Conservation (phyloP, 2,797 vertebrate genomes). For the Protosalanx chinensis region DNA sequence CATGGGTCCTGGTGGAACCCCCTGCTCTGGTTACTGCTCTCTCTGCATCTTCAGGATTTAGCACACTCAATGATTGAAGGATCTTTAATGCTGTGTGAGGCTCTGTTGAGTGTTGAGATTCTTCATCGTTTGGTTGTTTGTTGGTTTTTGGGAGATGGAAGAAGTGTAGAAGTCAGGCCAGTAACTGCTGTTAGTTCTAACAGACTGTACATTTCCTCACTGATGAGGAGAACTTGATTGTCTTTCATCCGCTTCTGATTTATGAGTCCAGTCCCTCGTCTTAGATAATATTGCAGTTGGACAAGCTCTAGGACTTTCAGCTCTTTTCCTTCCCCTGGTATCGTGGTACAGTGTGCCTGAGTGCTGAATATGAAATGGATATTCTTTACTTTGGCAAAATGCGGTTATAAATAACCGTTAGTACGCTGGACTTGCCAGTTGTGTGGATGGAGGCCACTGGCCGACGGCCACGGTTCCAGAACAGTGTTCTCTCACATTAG, state of each 20-base stretch:
- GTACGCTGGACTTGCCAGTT: slow-evolving; percentile 10
- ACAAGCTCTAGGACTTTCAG: slow-evolving; percentile 6
- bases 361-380: slow-evolving; percentile 18
- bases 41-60: background rate
- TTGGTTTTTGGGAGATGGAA: background rate
- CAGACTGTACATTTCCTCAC: slow-evolving; percentile 17
- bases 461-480: background rate
- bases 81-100: background rate
- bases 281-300: slow-evolving; percentile 26
- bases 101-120: background rate
- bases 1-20: background rate
- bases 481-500: slow-evolving; percentile 9
- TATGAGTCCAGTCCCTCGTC: slow-evolving; percentile 13
- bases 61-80: no score
- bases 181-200: background rate
- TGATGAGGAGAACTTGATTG: slow-evolving; percentile 19
- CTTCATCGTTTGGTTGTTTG: background rate
- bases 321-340: slow-evolving; percentile 1
- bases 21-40: background rate
- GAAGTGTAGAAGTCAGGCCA: background rate
- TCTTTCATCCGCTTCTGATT: slow-evolving; percentile 27
- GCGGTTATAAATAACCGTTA: slow-evolving; percentile 20
- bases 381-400: slow-evolving; percentile 25
- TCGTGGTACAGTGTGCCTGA: slow-evolving; percentile 1
- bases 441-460: slow-evolving; percentile 24